Evolutionary conservation across 1,140 invertebrate species (phyloP).

Genomic region (Musca domestica): DNA sequence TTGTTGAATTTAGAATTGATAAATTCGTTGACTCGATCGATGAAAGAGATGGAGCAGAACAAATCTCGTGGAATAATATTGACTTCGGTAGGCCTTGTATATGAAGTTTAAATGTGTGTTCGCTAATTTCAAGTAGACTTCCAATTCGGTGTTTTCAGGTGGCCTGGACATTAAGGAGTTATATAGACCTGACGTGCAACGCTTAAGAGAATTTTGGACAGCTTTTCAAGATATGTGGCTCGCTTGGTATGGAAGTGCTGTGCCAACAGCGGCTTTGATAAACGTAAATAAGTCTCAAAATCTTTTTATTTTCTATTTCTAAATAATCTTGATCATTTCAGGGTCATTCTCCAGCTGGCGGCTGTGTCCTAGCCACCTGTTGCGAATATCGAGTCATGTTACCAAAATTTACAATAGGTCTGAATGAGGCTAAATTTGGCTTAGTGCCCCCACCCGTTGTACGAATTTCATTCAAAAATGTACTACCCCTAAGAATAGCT

Average conservation of each 20-base stretch:
- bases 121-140: constrained; percentile 36
- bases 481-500: constrained; percentile 53
- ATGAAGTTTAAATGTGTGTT: background rate
- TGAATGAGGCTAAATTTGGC: constrained; percentile 72
- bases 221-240: constrained; percentile 19
- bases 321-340: background rate
- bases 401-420: constrained; percentile 71
- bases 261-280: constrained; percentile 19
- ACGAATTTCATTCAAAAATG: constrained; percentile 54
- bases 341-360: constrained; percentile 76
- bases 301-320: background rate
- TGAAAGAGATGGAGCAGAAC: constrained; percentile 57
- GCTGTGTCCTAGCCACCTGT: constrained; percentile 70
- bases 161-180: constrained; percentile 82
- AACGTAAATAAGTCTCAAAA: constrained; percentile 6
- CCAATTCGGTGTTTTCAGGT: constrained; percentile 71
- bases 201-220: constrained; percentile 68
- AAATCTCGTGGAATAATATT: constrained; percentile 64
- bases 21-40: constrained; percentile 60
- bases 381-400: constrained; percentile 80
- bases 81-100: constrained; percentile 58
- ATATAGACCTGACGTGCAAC: constrained; percentile 69
- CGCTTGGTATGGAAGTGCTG: background rate
- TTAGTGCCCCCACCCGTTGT: constrained; percentile 73
- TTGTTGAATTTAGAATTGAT: constrained; percentile 71